Base-by-base conservation (phyloP, 2,888 invertebrate genomes). In the Incurvaria masculella region DNA sequence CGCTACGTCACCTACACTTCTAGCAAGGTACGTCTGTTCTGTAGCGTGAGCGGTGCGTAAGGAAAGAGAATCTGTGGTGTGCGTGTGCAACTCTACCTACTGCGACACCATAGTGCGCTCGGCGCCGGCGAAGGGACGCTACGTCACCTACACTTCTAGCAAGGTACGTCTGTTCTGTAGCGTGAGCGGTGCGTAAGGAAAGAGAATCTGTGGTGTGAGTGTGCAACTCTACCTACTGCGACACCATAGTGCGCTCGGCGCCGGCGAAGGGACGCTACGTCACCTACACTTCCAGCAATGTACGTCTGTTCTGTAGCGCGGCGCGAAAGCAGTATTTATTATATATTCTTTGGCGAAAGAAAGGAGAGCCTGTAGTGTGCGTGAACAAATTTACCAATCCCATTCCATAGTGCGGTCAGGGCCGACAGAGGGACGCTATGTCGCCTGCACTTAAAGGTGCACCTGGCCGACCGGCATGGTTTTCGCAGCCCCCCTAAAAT, bases 331-430 rank as follows among this genome's bases (percentile, higher is more conserved):
- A 41, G 19, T 56, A 53, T 1, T 40, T 39, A 26, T 48, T 53
- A 16, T 33, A 46, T n/a, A 39, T 2, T 51, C 42, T 14, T 23
- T 45, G 69, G 8, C 66, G 61, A 11, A 66, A 72, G 19, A 61
- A 61, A 44, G 73, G 70, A 4, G 61, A 71, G 3, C 75, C 76
- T 0, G 66, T 72, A 16, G 86, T 89, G 0, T 91, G 91, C 61
- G 88, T 89, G 4, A 91, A 91, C 58, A 83, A 87, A 57, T 69
- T 81, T 1, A 80, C 79, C 0, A 84, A 87, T 91, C 91, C 58
- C 90, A 91, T 61, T 83, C 80, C 6, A 67, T 85, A 41, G 81
- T 82, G 2, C 68, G 80, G 44, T 71, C 82, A 11, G 59, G 64
- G 1, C 70, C 80, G 1, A 61, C 61, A 3, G 62, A 65, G 2